A percentile compares a stretch with the other conserved stretches of the same genome.
phyloP scores from a whole-genome alignment of 2,888 invertebrate species.

The Cartodere bifasciata region DNA sequence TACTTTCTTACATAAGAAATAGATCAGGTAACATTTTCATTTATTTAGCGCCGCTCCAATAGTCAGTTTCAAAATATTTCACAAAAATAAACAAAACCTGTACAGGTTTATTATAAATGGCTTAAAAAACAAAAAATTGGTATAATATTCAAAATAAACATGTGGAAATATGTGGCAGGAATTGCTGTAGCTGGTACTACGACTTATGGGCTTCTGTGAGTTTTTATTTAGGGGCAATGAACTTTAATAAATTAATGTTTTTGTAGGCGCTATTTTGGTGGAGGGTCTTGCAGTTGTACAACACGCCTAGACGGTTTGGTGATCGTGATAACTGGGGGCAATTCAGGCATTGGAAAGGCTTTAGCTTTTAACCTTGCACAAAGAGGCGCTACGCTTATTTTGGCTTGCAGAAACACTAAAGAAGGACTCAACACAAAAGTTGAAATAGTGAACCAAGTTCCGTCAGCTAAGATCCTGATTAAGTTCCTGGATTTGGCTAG shows the following conservation, averaged over 20 bases:
- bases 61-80: no score
- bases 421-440: constrained; percentile 34
- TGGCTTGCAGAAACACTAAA: constrained; percentile 41
- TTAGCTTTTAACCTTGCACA: constrained; percentile 39
- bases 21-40: no score
- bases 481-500: constrained; percentile 31
- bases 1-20: no score
- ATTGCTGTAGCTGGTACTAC: constrained; percentile 25
- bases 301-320: constrained; percentile 34
- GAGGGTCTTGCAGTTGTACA: constrained; percentile 29
- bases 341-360: constrained; percentile 45
- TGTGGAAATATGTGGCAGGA: constrained; percentile 31
- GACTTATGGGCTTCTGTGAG: constrained; percentile 30
- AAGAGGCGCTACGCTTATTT: constrained; percentile 39
- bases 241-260: constrained; percentile 8
- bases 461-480: constrained; percentile 21
- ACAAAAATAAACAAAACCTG: no score
- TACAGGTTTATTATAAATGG: no score
- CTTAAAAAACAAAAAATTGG: no score
- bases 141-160: constrained; percentile 13
- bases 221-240: constrained; percentile 11
- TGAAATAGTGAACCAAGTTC: constrained; percentile 28
- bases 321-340: constrained; percentile 46
- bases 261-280: constrained; percentile 32
- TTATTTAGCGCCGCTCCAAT: no score